Conservation (phyloP, 2,888 invertebrate species). For the Epinotia demarniana region DNA sequence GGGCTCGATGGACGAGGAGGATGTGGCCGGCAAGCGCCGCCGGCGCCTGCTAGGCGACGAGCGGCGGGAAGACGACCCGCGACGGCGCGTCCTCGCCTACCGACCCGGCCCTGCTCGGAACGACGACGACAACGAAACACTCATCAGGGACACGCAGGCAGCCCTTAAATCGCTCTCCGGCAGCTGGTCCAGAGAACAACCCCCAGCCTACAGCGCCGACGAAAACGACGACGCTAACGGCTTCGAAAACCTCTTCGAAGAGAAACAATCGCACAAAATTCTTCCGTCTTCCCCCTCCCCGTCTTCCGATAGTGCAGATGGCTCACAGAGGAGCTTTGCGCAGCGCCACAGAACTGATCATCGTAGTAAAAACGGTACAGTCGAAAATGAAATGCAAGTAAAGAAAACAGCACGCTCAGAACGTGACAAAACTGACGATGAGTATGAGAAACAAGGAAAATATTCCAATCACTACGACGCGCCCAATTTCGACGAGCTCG, state of each 20-base stretch:
- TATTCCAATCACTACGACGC: slow-evolving; percentile 87
- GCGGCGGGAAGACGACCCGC: slow-evolving; percentile 65
- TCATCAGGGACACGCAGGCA: slow-evolving; percentile 94
- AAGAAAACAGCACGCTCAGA: slow-evolving; percentile 60
- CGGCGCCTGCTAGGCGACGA: slow-evolving; percentile 81
- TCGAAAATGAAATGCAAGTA: slow-evolving; percentile 61
- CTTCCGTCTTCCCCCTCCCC: slow-evolving; percentile 87
- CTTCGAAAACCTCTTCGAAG: slow-evolving; percentile 93
- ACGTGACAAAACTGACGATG: slow-evolving; percentile 69
- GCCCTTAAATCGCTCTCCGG: slow-evolving; percentile 94
- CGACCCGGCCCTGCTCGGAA: slow-evolving; percentile 63
- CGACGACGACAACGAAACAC: slow-evolving; percentile 90
- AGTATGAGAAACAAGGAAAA: slow-evolving; percentile 77
- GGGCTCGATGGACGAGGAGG: slow-evolving; percentile 80
- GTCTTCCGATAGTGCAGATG: slow-evolving; percentile 85
- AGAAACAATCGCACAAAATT: slow-evolving; percentile 88
- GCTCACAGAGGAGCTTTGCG: slow-evolving; percentile 88
- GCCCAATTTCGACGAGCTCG: slow-evolving; percentile 90
- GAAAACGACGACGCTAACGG: slow-evolving; percentile 91
- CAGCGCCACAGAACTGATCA: slow-evolving; percentile 65
- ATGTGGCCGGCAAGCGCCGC: slow-evolving; percentile 71
- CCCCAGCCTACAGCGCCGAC: slow-evolving; percentile 86
- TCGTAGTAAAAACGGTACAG: slow-evolving; percentile 60
- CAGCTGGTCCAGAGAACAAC: slow-evolving; percentile 90
- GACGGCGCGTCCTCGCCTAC: slow-evolving; percentile 62